A percentile compares a stretch with the other conserved stretches of the same genome.
These are phyloP conservation scores for Chiridota heheva DNA, from an alignment of 35 echinoderm and acorn worm species.

Conservation along the genomic window DNA sequence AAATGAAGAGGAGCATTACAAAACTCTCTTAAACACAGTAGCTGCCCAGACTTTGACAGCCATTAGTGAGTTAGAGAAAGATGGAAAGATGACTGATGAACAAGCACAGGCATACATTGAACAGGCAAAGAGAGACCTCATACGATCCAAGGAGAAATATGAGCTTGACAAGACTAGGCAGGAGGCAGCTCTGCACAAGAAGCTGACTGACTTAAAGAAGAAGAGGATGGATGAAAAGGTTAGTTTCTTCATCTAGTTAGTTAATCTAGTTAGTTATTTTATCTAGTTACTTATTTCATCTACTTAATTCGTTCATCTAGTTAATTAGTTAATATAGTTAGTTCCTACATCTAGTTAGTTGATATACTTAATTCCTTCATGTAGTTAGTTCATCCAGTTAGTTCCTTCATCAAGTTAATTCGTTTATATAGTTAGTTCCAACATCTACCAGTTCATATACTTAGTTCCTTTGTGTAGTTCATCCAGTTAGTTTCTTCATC, in stretches of 20 bases:
- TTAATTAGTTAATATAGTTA: not conserved
- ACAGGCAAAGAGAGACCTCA: constrained; percentile 60
- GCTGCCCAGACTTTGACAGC: constrained; percentile 67
- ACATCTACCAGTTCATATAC: no score
- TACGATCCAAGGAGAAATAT: constrained; percentile 63
- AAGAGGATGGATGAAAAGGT: constrained; percentile 74
- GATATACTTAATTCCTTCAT: not conserved
- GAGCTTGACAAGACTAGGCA: constrained; percentile 75
- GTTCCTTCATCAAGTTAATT: no score
- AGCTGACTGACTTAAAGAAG: constrained; percentile 80
- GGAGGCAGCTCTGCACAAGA: constrained; percentile 79
- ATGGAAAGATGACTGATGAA: constrained; percentile 68
- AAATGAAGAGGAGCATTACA: constrained; percentile 66
- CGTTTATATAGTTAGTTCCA: no score
- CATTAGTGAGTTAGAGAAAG: constrained; percentile 56
- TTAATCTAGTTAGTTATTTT: not conserved
- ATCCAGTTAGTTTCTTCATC: no score
- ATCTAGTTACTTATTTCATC: not conserved
- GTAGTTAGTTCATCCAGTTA: no score
- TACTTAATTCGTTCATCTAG: not conserved
- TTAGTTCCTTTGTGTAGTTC: no score
- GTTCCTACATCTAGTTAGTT: not conserved
- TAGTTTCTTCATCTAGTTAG: not conserved
- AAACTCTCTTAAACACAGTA: constrained; percentile 74
- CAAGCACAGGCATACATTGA: constrained; percentile 56